Evolutionary conservation across 1,140 invertebrate genomes (phyloP), one percentile per base, ranked within the genome.

Genomic region (Drosophila ohnishii): DNA sequence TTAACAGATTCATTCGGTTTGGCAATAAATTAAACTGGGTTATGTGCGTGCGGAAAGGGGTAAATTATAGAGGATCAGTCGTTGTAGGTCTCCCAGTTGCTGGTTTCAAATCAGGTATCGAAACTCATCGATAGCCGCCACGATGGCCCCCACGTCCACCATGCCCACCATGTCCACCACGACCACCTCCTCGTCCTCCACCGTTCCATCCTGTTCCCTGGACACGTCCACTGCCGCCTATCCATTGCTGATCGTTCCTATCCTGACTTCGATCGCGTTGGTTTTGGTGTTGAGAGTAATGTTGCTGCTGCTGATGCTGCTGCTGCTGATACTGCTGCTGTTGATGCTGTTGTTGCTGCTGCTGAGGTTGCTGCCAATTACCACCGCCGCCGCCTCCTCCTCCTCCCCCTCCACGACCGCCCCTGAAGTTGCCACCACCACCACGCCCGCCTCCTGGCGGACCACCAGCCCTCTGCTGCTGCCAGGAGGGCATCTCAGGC

Each of bases 401-500:
- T 2, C 75, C 48, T 3, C 75, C 51, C 0, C 76, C 66, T 14
- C 80, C 58, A 4, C 66, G 55, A 42, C 66, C 72, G 7, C 78
- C 81, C n/a, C 80, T 63, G 7, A 77, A 82, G 32, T 72, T 73
- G 2, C 83, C 83, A 50, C 79, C 70, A 2, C 85, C 80, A 25
- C 82, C 75, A 11, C 79, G 51, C 10, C 82, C 59, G 5, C 78
- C 81, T 16, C 82, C 67, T 10, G 37, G 71, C 2, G 84, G 84
- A 11, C 78, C 91, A 19, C 90, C 64, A 8, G 87, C 76, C 7
- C 92, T 90, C 32, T 85, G 89, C 48, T 89, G 80, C 34, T 96
- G 94, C 96, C 97, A 99, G 1, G 96, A 95, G 10, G 98, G 98
- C 97, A 99, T 98, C 93, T 99, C 98, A 11, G 97, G 97, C 6